Base-by-base conservation (phyloP, 1,140 invertebrate species). In the Drosophila obscura region DNA sequence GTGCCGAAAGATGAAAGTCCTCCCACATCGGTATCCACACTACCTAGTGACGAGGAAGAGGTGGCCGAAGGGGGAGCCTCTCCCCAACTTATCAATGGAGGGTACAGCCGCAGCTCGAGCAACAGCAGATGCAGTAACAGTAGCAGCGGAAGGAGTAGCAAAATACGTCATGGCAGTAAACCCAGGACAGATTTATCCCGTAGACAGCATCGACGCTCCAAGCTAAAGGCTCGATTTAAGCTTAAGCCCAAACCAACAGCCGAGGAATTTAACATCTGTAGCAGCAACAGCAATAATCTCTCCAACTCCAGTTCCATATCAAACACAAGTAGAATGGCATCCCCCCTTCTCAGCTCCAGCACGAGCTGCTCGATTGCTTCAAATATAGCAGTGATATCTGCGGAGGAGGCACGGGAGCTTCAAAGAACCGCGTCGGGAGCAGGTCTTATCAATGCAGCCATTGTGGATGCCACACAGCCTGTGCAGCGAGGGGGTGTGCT, bases 351-450 rank as follows among this genome's bases (percentile, higher is more conserved):
- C 2, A 72, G 73, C 48, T 80, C 58, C 22, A 80, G 72, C 62
- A 84, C 68, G 31, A 85, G 81, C 48, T 72, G 61, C 41, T 88
- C 83, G 16, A 69, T 83, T 13, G 63, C 73, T 1, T 87, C 84
- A 9, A 85, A 85, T 22, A 82, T 87, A 15, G 82, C 82, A 0
- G 82, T 87, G 6, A 87, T 87, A 6, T 87, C 82, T 2, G 69
- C 82, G 0, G 82, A 87, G 52, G 82, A 87, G 48, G 78, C 83
- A 2, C 69, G 69, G 6, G 82, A 87, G 22, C 44, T 87, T 26
- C 83, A 87, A 28, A 63, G 79, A 0, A 71, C 82, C 0, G 81
- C 81, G 6, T 80, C 82, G 0, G 74, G 63, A 13, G n/a, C 52
- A 45, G 55, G 55, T 0, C 39, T 75, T 5, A 53, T 58, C 6